These are phyloP conservation scores for Tragulus kanchil DNA, from an alignment of 2,113 vertebrate genomes.

Conservation along the genomic window DNA sequence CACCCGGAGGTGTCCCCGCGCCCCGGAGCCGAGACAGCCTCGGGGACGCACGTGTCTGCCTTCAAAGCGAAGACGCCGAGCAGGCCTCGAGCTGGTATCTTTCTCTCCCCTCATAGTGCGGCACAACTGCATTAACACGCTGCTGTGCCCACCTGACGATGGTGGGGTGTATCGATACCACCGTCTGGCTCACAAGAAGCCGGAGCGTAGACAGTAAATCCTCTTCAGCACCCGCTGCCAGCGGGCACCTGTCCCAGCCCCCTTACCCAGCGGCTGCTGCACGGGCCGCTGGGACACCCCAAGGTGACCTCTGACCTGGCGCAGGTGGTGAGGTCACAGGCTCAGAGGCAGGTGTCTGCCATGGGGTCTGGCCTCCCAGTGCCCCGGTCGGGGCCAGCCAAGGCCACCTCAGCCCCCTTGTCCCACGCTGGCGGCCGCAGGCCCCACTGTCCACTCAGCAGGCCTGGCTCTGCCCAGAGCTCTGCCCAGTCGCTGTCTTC, in stretches of 20 bases:
- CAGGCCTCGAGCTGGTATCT: conserved; percentile 59
- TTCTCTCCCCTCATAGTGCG: conserved; percentile 71
- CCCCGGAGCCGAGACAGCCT: accelerated
- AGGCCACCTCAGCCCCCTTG: accelerated
- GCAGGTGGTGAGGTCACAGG: not conserved
- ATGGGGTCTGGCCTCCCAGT: not conserved
- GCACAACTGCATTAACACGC: conserved; percentile 75
- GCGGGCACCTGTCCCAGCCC: not conserved
- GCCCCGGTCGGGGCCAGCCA: not conserved
- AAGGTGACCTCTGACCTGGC: not conserved
- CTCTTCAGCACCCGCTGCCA: not conserved
- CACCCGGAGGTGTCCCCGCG: not conserved
- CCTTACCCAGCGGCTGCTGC: not conserved
- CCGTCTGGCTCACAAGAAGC: conserved; percentile 75
- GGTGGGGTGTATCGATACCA: conserved; percentile 51
- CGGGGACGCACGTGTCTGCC: not conserved
- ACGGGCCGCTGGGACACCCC: not conserved
- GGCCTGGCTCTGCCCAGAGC: not conserved
- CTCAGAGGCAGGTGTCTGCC: not conserved
- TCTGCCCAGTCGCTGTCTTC: accelerated
- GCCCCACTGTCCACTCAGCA: accelerated
- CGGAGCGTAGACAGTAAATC: conserved; percentile 62
- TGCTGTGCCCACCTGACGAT: conserved; percentile 69
- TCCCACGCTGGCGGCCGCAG: accelerated
- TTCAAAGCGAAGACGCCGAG: conserved; percentile 27